Evolutionary conservation across 2,797 vertebrate species (phyloP).

Genomic region (Neosalanx taihuensis): DNA sequence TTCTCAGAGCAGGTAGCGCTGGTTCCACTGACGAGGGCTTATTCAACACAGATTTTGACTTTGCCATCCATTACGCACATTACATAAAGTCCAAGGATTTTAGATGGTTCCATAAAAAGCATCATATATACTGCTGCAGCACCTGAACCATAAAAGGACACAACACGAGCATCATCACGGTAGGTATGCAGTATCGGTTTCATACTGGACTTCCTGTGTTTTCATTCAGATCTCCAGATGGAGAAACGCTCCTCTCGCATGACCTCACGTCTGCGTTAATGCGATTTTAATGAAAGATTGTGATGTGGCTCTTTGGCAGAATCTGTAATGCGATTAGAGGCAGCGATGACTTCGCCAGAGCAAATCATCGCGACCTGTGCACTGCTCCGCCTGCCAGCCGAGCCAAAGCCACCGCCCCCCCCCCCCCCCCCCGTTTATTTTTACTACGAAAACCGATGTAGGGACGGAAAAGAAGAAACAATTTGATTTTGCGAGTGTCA

Average conservation of each 20-base stretch:
- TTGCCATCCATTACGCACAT: background rate
- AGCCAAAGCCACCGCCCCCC: conserved; percentile 14
- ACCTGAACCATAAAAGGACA: conserved; percentile 33
- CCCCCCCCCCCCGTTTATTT: background rate
- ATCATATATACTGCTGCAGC: background rate
- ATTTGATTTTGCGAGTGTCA: conserved; percentile 14
- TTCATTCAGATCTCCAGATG: conserved; percentile 38
- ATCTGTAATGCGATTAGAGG: conserved; percentile 60
- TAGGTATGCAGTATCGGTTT: conserved; percentile 30
- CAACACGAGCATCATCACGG: background rate
- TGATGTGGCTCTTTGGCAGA: conserved; percentile 65
- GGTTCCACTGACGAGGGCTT: background rate
- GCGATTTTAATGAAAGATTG: conserved; percentile 74
- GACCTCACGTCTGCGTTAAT: conserved; percentile 66
- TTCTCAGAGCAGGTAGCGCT: background rate
- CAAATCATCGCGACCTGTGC: conserved; percentile 40
- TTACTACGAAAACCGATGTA: conserved; percentile 35
- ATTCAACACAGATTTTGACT: background rate
- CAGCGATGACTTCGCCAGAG: conserved; percentile 48
- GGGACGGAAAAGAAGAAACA: conserved; percentile 13
- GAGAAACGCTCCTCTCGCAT: conserved; percentile 48
- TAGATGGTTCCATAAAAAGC: background rate
- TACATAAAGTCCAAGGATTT: background rate
- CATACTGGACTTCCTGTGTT: conserved; percentile 34
- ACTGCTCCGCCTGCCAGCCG: conserved; percentile 37